phyloP scores from a whole-genome alignment of 2,888 invertebrate species.

The Ennomos quercinarius region DNA sequence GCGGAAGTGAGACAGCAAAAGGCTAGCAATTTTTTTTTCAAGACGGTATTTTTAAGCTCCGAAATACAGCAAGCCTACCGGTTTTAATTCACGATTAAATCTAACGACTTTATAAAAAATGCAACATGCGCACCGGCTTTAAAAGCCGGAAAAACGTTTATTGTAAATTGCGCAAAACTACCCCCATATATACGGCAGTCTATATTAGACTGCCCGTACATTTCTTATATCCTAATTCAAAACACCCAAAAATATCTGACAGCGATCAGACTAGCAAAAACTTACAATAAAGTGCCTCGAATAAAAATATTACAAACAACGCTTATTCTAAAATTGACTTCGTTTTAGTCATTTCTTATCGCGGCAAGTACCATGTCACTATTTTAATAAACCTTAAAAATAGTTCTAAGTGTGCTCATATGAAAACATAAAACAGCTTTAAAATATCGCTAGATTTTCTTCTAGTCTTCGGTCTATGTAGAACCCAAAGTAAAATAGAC shows the following conservation, averaged over 20 bases:
- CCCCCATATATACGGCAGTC: no score
- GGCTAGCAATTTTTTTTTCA: no score
- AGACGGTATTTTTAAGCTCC: no score
- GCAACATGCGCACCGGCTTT: no score
- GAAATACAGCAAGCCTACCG: no score
- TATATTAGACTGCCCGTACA: no score
- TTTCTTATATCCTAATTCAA: no score
- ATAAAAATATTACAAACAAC: conserved; percentile 17
- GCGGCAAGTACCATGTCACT: conserved; percentile 37
- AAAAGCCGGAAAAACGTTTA: no score
- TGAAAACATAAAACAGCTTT: neutral
- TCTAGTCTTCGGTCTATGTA: conserved; percentile 7
- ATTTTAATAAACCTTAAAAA: conserved; percentile 8
- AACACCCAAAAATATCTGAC: conserved; percentile 1
- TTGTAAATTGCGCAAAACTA: no score
- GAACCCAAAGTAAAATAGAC: conserved; percentile 8
- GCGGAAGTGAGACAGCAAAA: no score
- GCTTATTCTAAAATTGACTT: conserved; percentile 32
- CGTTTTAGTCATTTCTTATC: conserved; percentile 17
- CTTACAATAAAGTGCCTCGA: conserved; percentile 13
- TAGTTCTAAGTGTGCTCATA: neutral
- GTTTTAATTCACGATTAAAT: no score
- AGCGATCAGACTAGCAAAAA: conserved; percentile 21
- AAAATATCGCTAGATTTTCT: neutral
- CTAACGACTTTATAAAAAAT: no score